Evolutionary conservation across 2,113 vertebrate species (phyloP), one percentile per base, ranked within the genome.

Genomic region (Albula goreensis): DNA sequence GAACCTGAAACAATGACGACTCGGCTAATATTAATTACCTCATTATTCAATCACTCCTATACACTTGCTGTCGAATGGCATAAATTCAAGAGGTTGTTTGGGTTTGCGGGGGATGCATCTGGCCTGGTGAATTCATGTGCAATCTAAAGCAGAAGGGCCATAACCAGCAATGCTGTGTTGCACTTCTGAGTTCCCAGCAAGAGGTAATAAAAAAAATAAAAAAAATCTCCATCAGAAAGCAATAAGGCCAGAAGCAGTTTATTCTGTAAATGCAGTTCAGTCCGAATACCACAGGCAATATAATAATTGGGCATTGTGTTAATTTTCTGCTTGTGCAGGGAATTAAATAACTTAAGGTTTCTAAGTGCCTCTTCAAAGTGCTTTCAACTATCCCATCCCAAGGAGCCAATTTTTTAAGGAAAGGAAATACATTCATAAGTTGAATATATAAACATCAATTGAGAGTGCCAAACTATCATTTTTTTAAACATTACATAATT

Each of bases 341-440:
- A 85, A 87, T 66, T 49, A 56, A 13, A 52, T 31, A 13, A 11
- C 8, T 83, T 84, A 66, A 60, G 70, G 53, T 13, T 80, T 80
- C 31, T 79, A 80, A 85, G 81, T 77, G 87, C 80, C 66, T n/a
- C 89, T 88, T 90, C 85, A 89, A 92, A 92, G 93, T 91, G 90
- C 93, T 90, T 91, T 85, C 89, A 89, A 82, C 31, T 80, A 80
- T 53, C 78, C 22, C 52, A 25, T n/a, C 78, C 78, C 78, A 85
- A 57, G 57, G n/a, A 80, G 78, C 66, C 57, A 25, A 85, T 56
- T 53, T 12, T 19, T 22, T 19, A 25, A 50, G 85, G 56, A 74
- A 25, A 82, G 83, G 31, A 22, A 80, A 89, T 92, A 93, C 92
- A 94, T 93, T 93, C 93, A 89, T 70, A 53, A 56, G 83, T 66